Evolutionary conservation across 2,113 vertebrate species (phyloP).

Genomic region (Channa argus): DNA sequence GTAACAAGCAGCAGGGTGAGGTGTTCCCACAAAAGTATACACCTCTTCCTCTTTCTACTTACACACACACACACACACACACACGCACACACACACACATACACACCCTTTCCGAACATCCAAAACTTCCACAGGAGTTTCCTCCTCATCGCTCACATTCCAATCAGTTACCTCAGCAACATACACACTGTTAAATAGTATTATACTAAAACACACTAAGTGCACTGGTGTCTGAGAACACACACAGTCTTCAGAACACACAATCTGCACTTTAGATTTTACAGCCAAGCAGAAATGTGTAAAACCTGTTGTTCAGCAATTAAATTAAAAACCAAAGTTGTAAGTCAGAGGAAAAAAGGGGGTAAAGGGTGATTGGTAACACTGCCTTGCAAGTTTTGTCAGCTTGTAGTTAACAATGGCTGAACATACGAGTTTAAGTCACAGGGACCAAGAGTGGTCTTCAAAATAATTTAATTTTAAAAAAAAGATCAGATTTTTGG

Average conservation of each 20-base stretch:
- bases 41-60: slow-evolving; percentile 69
- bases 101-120: slow-evolving; percentile 73
- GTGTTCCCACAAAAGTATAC: slow-evolving; percentile 79
- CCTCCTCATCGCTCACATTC: slow-evolving; percentile 79
- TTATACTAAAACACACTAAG: slow-evolving; percentile 6
- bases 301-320: slow-evolving; percentile 24
- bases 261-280: slow-evolving; percentile 22
- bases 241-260: not conserved
- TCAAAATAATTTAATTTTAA: no score
- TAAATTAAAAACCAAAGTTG: slow-evolving; percentile 26
- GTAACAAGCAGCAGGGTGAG: slow-evolving; percentile 66
- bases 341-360: not conserved
- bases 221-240: slow-evolving; percentile 25
- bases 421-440: no score
- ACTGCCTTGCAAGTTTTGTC: no score
- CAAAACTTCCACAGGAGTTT: slow-evolving; percentile 81
- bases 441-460: no score
- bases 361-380: no score
- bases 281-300: slow-evolving; percentile 25
- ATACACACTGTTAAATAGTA: not conserved
- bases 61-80: slow-evolving; percentile 34
- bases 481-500: no score
- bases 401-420: no score
- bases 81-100: slow-evolving; percentile 38
- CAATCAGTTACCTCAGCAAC: slow-evolving; percentile 64